phyloP scores from a whole-genome alignment of 2,797 vertebrate species.

The Phataginus tetradactyla region DNA sequence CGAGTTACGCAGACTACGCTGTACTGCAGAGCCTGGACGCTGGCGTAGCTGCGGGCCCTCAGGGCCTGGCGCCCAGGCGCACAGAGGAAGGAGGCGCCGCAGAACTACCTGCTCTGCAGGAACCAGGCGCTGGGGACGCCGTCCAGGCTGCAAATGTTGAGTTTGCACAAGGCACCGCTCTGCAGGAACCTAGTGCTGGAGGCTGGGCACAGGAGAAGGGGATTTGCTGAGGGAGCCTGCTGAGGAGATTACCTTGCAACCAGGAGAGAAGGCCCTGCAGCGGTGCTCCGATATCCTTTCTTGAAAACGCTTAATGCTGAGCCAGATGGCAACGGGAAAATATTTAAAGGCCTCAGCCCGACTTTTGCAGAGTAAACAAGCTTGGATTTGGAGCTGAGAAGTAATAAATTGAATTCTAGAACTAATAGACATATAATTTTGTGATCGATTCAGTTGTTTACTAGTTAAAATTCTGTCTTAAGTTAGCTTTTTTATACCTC shows the following conservation, averaged over 20 bases:
- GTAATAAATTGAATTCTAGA: not conserved
- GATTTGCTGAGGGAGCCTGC: not conserved
- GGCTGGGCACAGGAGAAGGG: too few relatives aligned
- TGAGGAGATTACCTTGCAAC: not conserved
- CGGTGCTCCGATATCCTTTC: not conserved
- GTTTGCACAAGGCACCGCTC: not conserved
- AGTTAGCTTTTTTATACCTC: not conserved
- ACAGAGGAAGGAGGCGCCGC: not conserved
- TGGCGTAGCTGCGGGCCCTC: rapidly evolving
- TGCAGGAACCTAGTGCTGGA: not conserved
- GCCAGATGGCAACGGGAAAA: not conserved
- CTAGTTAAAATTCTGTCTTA: not conserved
- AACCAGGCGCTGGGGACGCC: not conserved
- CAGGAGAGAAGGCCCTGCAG: not conserved
- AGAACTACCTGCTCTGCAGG: not conserved
- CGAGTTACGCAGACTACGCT: not conserved
- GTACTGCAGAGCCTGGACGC: not conserved
- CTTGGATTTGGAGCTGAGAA: not conserved
- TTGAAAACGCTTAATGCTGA: not conserved
- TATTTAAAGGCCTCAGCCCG: not conserved
- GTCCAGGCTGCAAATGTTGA: not conserved
- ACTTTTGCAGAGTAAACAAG: not conserved
- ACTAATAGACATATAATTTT: not conserved
- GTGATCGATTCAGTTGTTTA: not conserved
- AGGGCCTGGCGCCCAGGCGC: not conserved